Evolutionary conservation across 2,113 vertebrate genomes (phyloP).

Genomic region (Caloenas nicobarica): DNA sequence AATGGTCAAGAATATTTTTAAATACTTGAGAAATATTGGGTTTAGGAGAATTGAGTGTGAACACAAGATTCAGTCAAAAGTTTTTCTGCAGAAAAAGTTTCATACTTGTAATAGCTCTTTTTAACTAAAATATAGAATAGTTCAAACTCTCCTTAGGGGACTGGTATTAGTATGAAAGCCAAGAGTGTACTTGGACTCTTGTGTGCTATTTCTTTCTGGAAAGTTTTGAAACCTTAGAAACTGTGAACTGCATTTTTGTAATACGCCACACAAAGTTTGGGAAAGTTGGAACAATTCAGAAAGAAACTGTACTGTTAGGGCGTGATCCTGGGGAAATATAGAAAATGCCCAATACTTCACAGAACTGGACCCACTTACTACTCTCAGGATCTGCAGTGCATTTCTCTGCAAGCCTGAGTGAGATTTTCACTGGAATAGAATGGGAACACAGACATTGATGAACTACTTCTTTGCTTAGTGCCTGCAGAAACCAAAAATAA

Average conservation of each 20-base stretch:
- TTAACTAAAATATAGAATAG: constrained; percentile 26
- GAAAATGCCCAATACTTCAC: not conserved
- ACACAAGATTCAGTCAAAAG: not conserved
- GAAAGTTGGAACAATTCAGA: not conserved
- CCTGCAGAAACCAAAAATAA: constrained; percentile 37
- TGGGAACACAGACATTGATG: not conserved
- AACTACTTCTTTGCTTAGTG: not conserved
- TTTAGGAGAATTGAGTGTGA: constrained; percentile 26
- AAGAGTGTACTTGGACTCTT: not conserved
- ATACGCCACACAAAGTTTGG: not conserved
- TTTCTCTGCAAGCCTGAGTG: constrained; percentile 1
- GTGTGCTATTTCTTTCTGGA: not conserved
- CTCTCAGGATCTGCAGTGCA: not conserved
- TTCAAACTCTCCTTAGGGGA: constrained; percentile 9
- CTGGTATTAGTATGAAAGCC: not conserved
- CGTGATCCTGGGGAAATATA: not conserved
- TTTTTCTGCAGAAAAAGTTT: constrained; percentile 13
- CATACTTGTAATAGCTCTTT: not conserved
- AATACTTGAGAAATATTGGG: constrained; percentile 6
- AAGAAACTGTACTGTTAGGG: not conserved
- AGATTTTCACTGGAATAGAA: constrained; percentile 28
- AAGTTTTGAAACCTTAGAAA: constrained; percentile 40
- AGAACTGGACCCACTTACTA: not conserved
- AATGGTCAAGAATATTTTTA: not conserved
- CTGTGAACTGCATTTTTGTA: not conserved